Percentiles rank a stretch among this genome's conserved stretches.
These are phyloP conservation scores for Akabosia matsudoensis DNA, from an alignment of 1,140 invertebrate genomes.

Conservation along the genomic window DNA sequence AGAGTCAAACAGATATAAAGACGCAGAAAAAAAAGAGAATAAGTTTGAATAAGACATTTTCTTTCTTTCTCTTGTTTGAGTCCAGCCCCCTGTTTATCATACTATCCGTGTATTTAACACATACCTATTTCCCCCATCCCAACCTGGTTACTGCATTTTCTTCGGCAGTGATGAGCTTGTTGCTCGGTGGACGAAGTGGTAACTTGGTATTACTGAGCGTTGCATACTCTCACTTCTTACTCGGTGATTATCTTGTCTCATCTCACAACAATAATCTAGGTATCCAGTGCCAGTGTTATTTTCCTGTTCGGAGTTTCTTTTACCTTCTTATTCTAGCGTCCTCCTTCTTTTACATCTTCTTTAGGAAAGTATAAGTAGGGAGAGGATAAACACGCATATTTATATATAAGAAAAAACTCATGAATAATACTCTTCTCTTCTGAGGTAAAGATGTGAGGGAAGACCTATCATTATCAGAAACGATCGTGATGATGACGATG, in stretches of 20 bases:
- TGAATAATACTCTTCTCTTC: not conserved
- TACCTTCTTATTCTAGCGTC: not conserved
- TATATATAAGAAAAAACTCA: not conserved
- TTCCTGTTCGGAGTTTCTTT: slow-evolving; percentile 17
- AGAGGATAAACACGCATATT: not conserved
- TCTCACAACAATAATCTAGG: slow-evolving; percentile 27
- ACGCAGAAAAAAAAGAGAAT: no score
- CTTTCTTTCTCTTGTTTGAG: slow-evolving; percentile 12
- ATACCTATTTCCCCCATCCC: not conserved
- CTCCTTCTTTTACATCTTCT: slow-evolving; percentile 4
- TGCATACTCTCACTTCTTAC: slow-evolving; percentile 23
- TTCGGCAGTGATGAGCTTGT: slow-evolving; percentile 10
- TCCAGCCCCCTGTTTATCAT: slow-evolving; percentile 14
- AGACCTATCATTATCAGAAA: slow-evolving; percentile 18
- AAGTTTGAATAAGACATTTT: slow-evolving; percentile 41
- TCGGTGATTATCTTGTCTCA: slow-evolving; percentile 44
- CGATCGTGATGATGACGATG: slow-evolving; percentile 3
- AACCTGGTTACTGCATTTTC: slow-evolving; percentile 5
- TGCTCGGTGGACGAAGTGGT: slow-evolving; percentile 6
- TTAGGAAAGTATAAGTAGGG: not conserved
- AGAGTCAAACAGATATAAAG: slow-evolving; percentile 5
- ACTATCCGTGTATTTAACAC: not conserved
- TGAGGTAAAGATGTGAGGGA: slow-evolving; percentile 1
- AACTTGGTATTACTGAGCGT: slow-evolving; percentile 15
- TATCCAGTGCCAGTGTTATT: slow-evolving; percentile 14